Evolutionary conservation across 1,140 invertebrate species (phyloP).

Genomic region (Habropoda laboriosa): DNA sequence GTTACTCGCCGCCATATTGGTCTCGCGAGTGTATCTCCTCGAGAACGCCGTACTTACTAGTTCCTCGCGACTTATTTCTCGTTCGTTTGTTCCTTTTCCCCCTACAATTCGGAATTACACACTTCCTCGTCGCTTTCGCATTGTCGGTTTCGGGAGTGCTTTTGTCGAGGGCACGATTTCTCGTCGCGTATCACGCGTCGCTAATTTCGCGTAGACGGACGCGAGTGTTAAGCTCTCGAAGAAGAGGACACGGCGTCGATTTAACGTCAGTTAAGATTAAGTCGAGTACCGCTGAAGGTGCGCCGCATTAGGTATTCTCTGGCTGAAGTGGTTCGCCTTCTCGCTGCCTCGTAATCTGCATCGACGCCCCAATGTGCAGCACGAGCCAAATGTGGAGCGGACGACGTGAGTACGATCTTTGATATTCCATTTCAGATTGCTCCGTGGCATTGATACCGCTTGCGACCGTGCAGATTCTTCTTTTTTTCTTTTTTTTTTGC

Average conservation of each 20-base stretch:
- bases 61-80: background rate
- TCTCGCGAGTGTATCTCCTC: background rate
- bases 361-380: constrained; percentile 18
- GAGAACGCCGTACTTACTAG: too few species aligned
- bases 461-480: background rate
- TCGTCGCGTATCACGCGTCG: background rate
- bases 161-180: background rate
- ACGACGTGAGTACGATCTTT: background rate
- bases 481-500: background rate
- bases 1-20: background rate
- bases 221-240: background rate
- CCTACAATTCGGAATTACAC: background rate
- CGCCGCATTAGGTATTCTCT: constrained; percentile 42
- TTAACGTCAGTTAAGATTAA: constrained; percentile 51
- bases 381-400: constrained; percentile 26
- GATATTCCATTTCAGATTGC: constrained; percentile 14
- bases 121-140: background rate
- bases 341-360: constrained; percentile 25
- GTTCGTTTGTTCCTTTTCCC: background rate
- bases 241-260: constrained; percentile 19
- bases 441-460: background rate
- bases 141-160: too few species aligned
- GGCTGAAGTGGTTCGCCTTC: constrained; percentile 39
- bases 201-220: constrained; percentile 1
- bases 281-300: constrained; percentile 19